Evolutionary conservation across 2,888 invertebrate genomes (phyloP).

Genomic region (Stenurella melanura): DNA sequence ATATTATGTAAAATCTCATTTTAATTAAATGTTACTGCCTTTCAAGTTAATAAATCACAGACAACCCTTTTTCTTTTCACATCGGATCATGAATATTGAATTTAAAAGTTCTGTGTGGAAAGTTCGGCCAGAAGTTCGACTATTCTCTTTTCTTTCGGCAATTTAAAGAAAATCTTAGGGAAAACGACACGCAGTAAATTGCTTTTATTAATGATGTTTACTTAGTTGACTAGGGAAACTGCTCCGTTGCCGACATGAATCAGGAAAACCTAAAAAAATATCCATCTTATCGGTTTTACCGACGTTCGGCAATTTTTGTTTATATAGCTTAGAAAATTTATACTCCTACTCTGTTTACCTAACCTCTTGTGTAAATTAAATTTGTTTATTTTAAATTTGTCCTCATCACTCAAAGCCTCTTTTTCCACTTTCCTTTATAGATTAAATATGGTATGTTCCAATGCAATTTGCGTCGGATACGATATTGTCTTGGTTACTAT

Average conservation of each 20-base stretch:
- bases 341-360: constrained; percentile 11
- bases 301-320: constrained; percentile 31
- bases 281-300: constrained; percentile 19
- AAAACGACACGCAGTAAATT: constrained; percentile 69
- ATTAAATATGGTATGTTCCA: background rate
- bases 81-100: constrained; percentile 69
- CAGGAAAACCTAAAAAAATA: constrained; percentile 47
- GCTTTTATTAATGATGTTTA: constrained; percentile 73
- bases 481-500: no score
- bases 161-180: constrained; percentile 68
- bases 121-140: constrained; percentile 55
- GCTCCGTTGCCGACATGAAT: constrained; percentile 49
- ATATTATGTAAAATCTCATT: constrained; percentile 56
- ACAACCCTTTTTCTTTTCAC: constrained; percentile 60
- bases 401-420: background rate
- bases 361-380: constrained; percentile 22
- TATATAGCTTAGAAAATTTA: constrained; percentile 23
- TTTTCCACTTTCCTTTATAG: background rate
- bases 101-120: constrained; percentile 65
- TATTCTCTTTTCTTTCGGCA: constrained; percentile 57
- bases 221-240: constrained; percentile 56
- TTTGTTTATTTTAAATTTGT: constrained; percentile 18
- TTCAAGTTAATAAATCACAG: constrained; percentile 55
- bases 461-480: no score
- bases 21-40: constrained; percentile 55